Evolutionary conservation across 2,113 vertebrate species (phyloP), one percentile per base, ranked within the genome.

Genomic region (Brachyhypopomus occidentalis): DNA sequence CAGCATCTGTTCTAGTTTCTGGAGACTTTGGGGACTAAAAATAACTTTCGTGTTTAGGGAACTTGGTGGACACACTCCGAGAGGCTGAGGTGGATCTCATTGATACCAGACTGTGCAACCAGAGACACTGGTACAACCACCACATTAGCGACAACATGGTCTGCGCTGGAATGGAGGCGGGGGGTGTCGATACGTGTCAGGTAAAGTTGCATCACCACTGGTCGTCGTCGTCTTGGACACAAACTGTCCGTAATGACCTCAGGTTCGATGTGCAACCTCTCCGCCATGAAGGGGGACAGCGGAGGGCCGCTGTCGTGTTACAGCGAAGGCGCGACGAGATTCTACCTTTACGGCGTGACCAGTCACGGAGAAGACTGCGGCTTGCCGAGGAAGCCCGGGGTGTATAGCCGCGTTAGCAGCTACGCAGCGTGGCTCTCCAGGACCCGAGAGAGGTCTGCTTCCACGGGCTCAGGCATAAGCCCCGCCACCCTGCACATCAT

Each of bases 261-360:
- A 1, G 3, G 12, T 52, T 14, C 58, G 60, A 25, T 1, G 27
- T 69, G 19, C 60, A 38, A 14, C 62, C 9, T 30, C 23, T 77
- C 22, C 80, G 69, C 52, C 25, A 25, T 76, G 64, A 81, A 94
- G 94, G 93, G 94, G 11, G 94, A 95, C 88, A 94, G 93, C 1
- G 94, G 94, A 0, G 94, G 94, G 8, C 94, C 94, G 19, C 89
- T 96, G 73, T 91, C 94, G 87, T 96, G 94, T 86, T 92, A 87
- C 86, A 91, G 91, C 19, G 86, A 85, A 41, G 41, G 25, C 4
- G 71, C 84, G 0, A 83, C 89, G 8, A 71, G 84, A 64, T 95
- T 92, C 76, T 93, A 92, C 81, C 22, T 92, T 23, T 85, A 93
- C 0, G 93, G 94, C 17, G 59, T 95, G 80, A 95, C 93, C 0